Evolutionary conservation across 1,140 invertebrate genomes (phyloP).

Genomic region (Meloidogyne chitwoodi): DNA sequence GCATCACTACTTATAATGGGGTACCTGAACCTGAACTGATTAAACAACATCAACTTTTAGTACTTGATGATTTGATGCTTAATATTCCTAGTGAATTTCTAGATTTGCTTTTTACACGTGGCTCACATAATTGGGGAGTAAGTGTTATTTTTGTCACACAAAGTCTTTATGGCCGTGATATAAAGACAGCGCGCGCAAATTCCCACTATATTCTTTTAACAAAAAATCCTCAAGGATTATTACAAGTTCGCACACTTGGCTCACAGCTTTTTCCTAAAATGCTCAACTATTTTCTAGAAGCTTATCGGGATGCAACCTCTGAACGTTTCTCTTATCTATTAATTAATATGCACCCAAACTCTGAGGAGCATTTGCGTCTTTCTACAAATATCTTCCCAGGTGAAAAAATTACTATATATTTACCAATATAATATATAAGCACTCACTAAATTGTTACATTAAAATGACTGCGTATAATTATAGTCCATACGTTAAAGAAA

Average conservation of each 20-base stretch:
- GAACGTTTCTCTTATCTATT: conserved; percentile 21
- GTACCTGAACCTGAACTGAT: neutral
- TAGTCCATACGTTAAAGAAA: neutral
- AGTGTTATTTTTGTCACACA: conserved; percentile 30
- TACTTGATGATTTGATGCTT: conserved; percentile 24
- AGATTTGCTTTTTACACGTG: conserved; percentile 22
- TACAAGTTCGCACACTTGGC: conserved; percentile 27
- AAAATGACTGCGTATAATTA: too few species aligned
- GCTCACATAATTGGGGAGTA: conserved; percentile 34
- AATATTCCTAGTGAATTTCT: conserved; percentile 24
- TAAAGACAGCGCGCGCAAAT: conserved; percentile 28
- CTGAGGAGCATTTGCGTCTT: neutral
- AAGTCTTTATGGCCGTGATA: conserved; percentile 29
- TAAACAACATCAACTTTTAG: conserved; percentile 6
- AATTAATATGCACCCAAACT: conserved; percentile 22
- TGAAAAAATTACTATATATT: conserved; percentile 1
- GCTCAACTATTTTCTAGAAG: conserved; percentile 12
- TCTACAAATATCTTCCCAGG: conserved; percentile 18
- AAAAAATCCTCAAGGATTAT: conserved; percentile 23
- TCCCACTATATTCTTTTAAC: conserved; percentile 30
- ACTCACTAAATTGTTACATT: too few species aligned
- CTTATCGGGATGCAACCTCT: conserved; percentile 16
- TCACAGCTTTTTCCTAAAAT: conserved; percentile 28
- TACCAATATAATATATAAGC: conserved; percentile 18
- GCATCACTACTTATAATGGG: neutral